A percentile compares a stretch with the other conserved stretches of the same genome.
phyloP scores from a whole-genome alignment of 64 coral and sea anemone species.

The Montipora capricornis region DNA sequence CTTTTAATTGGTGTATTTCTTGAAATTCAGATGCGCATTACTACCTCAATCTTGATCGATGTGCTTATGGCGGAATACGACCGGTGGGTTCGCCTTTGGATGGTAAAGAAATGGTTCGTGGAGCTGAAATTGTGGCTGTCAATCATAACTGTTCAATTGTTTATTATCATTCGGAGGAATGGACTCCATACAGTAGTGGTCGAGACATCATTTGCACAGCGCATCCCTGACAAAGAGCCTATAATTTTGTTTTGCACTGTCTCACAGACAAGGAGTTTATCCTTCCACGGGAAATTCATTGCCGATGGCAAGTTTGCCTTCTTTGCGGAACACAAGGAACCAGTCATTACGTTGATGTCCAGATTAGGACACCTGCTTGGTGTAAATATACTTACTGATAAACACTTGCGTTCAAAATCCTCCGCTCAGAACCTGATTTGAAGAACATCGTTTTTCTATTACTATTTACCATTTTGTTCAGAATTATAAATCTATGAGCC shows the following conservation, averaged over 20 bases:
- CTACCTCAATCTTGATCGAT: constrained; percentile 73
- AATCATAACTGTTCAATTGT: constrained; percentile 85
- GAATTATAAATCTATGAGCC: too few relatives aligned
- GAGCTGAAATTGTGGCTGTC: constrained; percentile 88
- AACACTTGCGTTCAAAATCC: neutral
- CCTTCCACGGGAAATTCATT: neutral
- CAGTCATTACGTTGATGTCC: neutral
- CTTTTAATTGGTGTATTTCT: neutral
- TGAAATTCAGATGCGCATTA: constrained; percentile 43
- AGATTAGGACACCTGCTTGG: neutral
- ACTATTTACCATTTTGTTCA: too few relatives aligned
- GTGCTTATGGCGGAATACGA: constrained; percentile 74
- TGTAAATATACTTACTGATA: neutral
- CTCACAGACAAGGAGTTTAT: neutral
- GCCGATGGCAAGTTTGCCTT: neutral
- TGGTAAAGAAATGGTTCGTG: constrained; percentile 86
- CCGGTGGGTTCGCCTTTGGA: constrained; percentile 67
- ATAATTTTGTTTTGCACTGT: neutral
- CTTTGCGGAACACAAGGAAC: neutral
- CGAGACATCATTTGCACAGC: constrained; percentile 72
- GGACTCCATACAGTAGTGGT: constrained; percentile 52
- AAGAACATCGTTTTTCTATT: too few relatives aligned
- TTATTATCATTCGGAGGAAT: constrained; percentile 69
- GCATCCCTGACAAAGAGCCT: constrained; percentile 10
- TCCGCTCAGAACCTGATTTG: too few relatives aligned